A percentile compares a stretch with the other conserved stretches of the same genome.
Evolutionary conservation across 2,113 vertebrate genomes (phyloP).

Genomic region (Prochilodus magdalenae): DNA sequence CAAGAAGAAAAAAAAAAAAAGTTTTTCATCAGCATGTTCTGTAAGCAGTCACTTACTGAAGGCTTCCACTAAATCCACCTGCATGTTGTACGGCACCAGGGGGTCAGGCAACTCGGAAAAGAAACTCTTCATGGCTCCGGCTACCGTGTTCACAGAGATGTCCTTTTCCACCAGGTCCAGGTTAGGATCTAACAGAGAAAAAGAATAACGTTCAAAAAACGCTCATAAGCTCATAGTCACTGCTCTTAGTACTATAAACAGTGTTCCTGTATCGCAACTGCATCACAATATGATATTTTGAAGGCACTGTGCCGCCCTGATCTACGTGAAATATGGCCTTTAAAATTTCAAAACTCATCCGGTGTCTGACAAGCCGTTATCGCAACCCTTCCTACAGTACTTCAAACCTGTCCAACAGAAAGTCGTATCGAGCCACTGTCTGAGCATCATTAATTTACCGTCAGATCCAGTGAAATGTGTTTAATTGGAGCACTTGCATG

Average conservation of each 20-base stretch:
- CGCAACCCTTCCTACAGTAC: neutral
- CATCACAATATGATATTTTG: neutral
- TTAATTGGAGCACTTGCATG: constrained; percentile 4
- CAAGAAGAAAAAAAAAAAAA: too few relatives aligned
- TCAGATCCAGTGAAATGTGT: neutral
- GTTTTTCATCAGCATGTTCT: neutral
- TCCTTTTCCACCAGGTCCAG: constrained; percentile 94
- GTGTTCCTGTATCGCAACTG: too few relatives aligned
- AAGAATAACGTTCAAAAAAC: neutral
- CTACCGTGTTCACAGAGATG: constrained; percentile 92
- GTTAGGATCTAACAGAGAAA: constrained; percentile 77
- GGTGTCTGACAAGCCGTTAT: neutral
- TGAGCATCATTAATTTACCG: constrained; percentile 16
- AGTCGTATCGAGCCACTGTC: neutral
- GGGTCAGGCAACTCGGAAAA: constrained; percentile 94
- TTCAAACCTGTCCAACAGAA: constrained; percentile 1
- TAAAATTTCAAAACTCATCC: neutral
- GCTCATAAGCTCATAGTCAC: too few relatives aligned
- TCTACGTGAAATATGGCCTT: neutral
- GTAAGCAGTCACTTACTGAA: constrained; percentile 84
- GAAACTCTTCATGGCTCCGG: constrained; percentile 96
- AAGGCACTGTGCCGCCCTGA: neutral
- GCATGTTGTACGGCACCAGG: constrained; percentile 91
- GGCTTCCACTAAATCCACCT: constrained; percentile 90
- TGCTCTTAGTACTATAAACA: too few relatives aligned